phyloP scores from a whole-genome alignment of 2,797 vertebrate genomes.

The Coreius guichenoti region DNA sequence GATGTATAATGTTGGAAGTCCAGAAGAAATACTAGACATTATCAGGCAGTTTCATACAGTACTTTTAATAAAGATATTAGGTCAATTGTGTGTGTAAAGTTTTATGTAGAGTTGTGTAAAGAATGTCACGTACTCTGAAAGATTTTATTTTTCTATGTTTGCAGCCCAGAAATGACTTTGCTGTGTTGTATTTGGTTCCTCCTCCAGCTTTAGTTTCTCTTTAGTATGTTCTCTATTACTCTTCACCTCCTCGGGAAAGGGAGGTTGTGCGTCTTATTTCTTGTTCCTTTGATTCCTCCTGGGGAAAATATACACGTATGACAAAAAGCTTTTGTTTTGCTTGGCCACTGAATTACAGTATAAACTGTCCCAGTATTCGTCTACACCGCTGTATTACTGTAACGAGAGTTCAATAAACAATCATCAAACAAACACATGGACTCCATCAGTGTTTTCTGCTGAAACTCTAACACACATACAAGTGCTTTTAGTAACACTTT shows the following conservation, averaged over 20 bases:
- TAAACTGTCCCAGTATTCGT: slow-evolving; percentile 69
- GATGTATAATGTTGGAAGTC: background rate
- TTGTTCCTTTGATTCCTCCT: slow-evolving; percentile 42
- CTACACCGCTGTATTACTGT: slow-evolving; percentile 76
- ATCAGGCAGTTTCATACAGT: background rate
- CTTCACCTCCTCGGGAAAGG: slow-evolving; percentile 45
- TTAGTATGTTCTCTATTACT: slow-evolving; percentile 1
- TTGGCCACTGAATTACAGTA: slow-evolving; percentile 77
- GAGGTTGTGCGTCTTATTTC: slow-evolving; percentile 47
- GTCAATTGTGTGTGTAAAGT: background rate
- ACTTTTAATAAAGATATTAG: background rate
- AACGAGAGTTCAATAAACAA: slow-evolving; percentile 76
- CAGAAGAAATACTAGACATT: background rate
- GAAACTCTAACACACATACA: background rate
- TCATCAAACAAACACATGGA: slow-evolving; percentile 31
- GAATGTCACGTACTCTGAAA: slow-evolving; percentile 10
- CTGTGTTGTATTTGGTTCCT: background rate
- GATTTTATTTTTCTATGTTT: slow-evolving; percentile 48
- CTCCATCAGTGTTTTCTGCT: background rate
- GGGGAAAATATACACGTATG: slow-evolving; percentile 58
- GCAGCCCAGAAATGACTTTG: slow-evolving; percentile 11
- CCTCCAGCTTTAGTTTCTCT: background rate
- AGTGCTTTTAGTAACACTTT: no score
- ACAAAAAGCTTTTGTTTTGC: slow-evolving; percentile 80
- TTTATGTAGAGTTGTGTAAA: background rate